Evolutionary conservation across 1,140 invertebrate species (phyloP), one percentile per base, ranked within the genome.

Genomic region (Camponotus pennsylvanicus): DNA sequence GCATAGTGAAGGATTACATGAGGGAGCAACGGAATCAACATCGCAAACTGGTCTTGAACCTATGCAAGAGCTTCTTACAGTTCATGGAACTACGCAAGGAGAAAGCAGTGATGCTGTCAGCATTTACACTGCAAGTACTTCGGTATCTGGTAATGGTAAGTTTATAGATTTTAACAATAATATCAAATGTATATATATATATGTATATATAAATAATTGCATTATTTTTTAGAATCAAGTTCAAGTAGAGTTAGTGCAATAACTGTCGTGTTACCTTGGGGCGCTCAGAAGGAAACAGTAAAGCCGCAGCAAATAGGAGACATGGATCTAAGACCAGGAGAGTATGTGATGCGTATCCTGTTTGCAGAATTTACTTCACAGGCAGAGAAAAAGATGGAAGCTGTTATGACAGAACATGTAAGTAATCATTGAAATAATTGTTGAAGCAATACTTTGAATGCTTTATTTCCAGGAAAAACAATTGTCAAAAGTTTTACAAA

Each of bases 331-430:
- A 95, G 97, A 80, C 98, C 98, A 0, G 99, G 99, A 27, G 99
- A 99, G 94, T 99, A 98, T 96, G 98, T 99, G 1, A 98, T 99
- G 97, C 96, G 98, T 66, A 98, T 97, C 52, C 96, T 99, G 0
- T 99, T 99, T 93, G 97, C 98, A 2, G 98, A 99, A 93, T 99
- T 99, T 92, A 99, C 98, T 3, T 95, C 97, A 0, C 97, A 99
- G 91, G 98, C 98, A 3, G 98, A 99, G 90, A 98, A 97, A 92
- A 99, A 99, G 95, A 99, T 99, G 95, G 98, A 99, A 94, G 96
- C 97, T 89, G 98, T 99, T 8, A 98, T 99, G 96, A 96, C 97
- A 79, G 99, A 99, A 88, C 95, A 97, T 92, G 98, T 98, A 96
- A 94, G 93, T 91, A 27, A 64, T 61, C 61, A 57, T 85, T 83